Evolutionary conservation across 2,888 invertebrate genomes (phyloP), one percentile per base, ranked within the genome.

Genomic region (Nowickia ferox): DNA sequence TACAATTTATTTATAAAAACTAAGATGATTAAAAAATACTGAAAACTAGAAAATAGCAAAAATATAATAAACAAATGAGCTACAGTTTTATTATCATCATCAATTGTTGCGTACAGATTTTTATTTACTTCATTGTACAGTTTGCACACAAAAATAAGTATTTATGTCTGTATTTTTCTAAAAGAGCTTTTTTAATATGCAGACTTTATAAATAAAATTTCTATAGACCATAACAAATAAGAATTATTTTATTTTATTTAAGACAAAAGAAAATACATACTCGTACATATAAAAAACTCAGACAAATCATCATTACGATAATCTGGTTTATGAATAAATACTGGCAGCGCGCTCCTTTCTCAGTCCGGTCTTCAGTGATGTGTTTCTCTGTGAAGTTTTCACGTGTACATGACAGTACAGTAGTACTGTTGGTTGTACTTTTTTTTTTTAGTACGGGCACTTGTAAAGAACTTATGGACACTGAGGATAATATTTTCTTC

Each of bases 171-270:
- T 30, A 42, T 48, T 40, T 63, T 51, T 13, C 46, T 42, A 42
- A 30, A n/a, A 55, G 13, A 48, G 0, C 48, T 30, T 30, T 5
- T 30, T 61, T 82, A 44, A 61, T 44, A 30, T 51, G 17, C 17
- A 57, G 72, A 65, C 42, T 72, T n/a, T n/a, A 42, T 65, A 65
- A 79, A 79, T 61, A 65, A 72, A 63, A 63, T 42, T 65, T 72
- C 40, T 57, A 72, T 65, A 48, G 65, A 57, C 55, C 10, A n/a
- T 55, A 55, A 79, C 63, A n/a, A 61, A 51, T 19, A 76, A 66
- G 22, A 40, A 9, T 11, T 19, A 22, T 69, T 48, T 19, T 15
- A 53, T 46, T 74, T 40, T 75, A 55, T 55, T 19, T 19, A 57
- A 13, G 53, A 55, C 1, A 46, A 38, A 17, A 46, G 1, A 46